Conservation (phyloP, 2,888 invertebrate species). For the Nematopogon swammerdamellus region DNA sequence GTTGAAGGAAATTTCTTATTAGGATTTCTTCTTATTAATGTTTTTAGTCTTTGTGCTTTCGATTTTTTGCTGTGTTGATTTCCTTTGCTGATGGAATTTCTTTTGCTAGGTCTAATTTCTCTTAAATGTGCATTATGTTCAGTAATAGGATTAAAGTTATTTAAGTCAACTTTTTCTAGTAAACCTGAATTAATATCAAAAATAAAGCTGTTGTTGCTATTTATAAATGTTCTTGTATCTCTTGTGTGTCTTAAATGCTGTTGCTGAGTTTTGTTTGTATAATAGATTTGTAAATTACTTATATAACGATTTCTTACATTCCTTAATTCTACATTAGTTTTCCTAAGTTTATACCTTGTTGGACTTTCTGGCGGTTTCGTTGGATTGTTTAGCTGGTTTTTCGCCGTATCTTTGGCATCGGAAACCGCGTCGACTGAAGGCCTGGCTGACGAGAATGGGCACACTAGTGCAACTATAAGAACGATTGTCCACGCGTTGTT, state of each 20-base stretch:
- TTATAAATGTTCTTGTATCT: slow-evolving; percentile 4
- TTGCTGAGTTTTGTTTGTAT: slow-evolving; percentile 12
- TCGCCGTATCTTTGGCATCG: slow-evolving; percentile 17
- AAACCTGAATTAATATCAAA: no score
- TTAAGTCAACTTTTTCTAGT: no score
- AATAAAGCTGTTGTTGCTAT: no score
- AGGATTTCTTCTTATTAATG: no score
- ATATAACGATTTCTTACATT: slow-evolving; percentile 2
- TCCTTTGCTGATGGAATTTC: no score
- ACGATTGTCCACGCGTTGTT: slow-evolving; percentile 44
- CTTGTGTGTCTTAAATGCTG: slow-evolving; percentile 15
- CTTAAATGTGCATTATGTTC: no score
- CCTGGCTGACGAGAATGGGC: slow-evolving; percentile 31
- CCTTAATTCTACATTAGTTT: slow-evolving; percentile 3
- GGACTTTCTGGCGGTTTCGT: slow-evolving; percentile 26
- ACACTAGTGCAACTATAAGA: slow-evolving; percentile 34
- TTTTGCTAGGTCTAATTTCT: no score
- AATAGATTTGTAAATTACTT: neutral
- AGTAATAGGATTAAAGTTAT: no score
- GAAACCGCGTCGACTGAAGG: slow-evolving; percentile 27
- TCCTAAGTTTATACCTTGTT: slow-evolving; percentile 40
- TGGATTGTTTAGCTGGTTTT: slow-evolving; percentile 13
- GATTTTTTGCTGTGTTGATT: no score
- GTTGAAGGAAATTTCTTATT: no score
- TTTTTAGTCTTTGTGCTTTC: no score